Base-by-base conservation (phyloP, 2,113 vertebrate species). In the Hirundichthys speculiger region DNA sequence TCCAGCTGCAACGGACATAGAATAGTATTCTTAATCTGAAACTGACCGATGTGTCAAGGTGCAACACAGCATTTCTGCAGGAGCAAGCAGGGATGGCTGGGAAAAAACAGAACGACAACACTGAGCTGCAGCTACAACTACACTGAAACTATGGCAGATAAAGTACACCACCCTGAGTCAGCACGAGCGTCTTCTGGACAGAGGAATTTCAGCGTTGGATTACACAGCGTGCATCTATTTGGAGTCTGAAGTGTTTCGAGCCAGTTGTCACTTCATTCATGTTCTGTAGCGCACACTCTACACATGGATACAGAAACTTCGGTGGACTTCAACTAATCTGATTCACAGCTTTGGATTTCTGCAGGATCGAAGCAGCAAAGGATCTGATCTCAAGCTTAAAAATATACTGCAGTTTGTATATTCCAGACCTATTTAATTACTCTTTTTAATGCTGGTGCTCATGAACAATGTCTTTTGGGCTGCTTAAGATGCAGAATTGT, bases 201-300 rank as follows among this genome's bases (percentile, higher is more conserved):
- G 49, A 64, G 55, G 61, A 60, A 24, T 42, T 52, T 67, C 38
- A 10, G 21, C 49, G 49, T 30, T 69, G 74, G 64, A 68, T 75
- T 82, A 76, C 46, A 74, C 38, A n/a, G 40, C n/a, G 38, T 21
- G 67, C 41, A 69, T 16, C 46, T 19, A 59, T 74, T 73, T 65
- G 58, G 51, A 72, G 64, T 53, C 54, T 40, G 62, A 60, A 80
- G 82, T 41, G 66, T 48, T 41, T 4, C 43, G 41, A n/a, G 49
- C 51, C 76, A 71, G 69, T 64, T 84, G 80, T 69, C 51, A 8
- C 3, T 75, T 58, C 54, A 67, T 79, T 73, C 69, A 46, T 18
- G 55, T 45, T 30, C 10, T 22, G 24, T 46, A 15, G 20, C 15
- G 13, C 18, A 61, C n/a, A 14, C 13, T 19, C 13, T 27, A 20